Percentiles rank a stretch among this genome's conserved stretches.
Evolutionary conservation across 1,140 invertebrate species (phyloP).

Genomic region (Anthonomus grandis): DNA sequence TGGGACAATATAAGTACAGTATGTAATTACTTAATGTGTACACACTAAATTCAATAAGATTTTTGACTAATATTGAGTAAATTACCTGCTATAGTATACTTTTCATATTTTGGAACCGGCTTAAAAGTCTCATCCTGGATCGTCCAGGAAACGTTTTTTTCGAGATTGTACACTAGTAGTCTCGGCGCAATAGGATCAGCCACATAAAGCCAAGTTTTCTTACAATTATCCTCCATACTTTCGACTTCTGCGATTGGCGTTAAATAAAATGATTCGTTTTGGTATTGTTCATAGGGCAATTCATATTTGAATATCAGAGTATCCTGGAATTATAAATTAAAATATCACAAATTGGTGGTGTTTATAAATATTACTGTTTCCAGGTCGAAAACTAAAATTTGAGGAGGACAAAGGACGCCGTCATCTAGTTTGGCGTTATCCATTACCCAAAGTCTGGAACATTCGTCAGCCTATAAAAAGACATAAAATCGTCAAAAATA

Average conservation of each 20-base stretch:
- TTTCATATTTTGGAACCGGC: constrained; percentile 64
- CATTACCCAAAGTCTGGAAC: constrained; percentile 7
- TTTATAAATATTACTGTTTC: background rate
- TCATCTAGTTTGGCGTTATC: background rate
- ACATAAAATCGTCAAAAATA: no score
- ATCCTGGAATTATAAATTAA: constrained; percentile 39
- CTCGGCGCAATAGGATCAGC: constrained; percentile 66
- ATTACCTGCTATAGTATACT: constrained; percentile 56
- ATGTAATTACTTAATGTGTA: no score
- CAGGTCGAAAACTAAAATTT: constrained; percentile 8
- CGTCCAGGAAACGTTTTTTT: constrained; percentile 59
- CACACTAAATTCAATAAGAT: no score
- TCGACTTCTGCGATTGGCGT: constrained; percentile 55
- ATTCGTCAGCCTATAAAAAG: constrained; percentile 1
- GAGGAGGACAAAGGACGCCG: background rate
- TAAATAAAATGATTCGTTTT: constrained; percentile 49
- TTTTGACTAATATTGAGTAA: no score
- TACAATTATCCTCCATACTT: constrained; percentile 54
- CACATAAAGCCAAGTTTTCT: constrained; percentile 66
- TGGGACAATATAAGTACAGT: no score
- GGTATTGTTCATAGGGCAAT: constrained; percentile 51
- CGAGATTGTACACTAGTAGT: constrained; percentile 65
- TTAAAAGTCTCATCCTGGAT: constrained; percentile 64
- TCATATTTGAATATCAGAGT: constrained; percentile 53
- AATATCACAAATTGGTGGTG: background rate